phyloP scores from a whole-genome alignment of 2,797 vertebrate species.

The Pelochelys cantorii region DNA sequence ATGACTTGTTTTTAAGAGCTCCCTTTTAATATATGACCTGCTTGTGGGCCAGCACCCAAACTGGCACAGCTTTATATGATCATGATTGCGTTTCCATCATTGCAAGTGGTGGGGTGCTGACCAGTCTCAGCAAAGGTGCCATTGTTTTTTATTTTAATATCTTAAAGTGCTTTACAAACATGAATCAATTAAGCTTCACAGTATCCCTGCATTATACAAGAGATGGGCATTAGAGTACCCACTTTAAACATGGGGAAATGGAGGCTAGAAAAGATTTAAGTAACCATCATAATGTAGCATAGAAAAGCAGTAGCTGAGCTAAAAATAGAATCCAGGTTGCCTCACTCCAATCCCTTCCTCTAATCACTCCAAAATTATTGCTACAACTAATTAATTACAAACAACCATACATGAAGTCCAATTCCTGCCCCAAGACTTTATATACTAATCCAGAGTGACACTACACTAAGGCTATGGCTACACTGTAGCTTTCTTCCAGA shows the following conservation, averaged over 20 bases:
- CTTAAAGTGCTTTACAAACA: background rate
- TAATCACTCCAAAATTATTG: background rate
- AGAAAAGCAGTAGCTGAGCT: background rate
- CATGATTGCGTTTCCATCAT: background rate
- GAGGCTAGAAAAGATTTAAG: background rate
- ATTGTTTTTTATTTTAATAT: background rate
- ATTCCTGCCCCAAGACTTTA: background rate
- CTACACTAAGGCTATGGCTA: background rate
- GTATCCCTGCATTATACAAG: background rate
- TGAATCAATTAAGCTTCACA: background rate
- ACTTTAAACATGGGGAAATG: background rate
- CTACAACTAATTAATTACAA: background rate
- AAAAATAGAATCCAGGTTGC: background rate
- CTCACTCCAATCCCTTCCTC: background rate
- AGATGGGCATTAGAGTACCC: background rate
- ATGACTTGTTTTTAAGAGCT: background rate
- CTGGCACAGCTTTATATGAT: background rate
- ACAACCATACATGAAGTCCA: background rate
- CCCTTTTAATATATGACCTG: background rate
- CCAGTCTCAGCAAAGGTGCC: background rate
- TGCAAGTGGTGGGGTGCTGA: background rate
- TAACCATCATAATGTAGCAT: accelerated
- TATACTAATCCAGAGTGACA: background rate
- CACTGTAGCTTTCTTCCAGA: too few species aligned
- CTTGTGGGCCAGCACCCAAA: background rate